Conservation (phyloP, 1,140 invertebrate species). For the Papilio xuthus region DNA sequence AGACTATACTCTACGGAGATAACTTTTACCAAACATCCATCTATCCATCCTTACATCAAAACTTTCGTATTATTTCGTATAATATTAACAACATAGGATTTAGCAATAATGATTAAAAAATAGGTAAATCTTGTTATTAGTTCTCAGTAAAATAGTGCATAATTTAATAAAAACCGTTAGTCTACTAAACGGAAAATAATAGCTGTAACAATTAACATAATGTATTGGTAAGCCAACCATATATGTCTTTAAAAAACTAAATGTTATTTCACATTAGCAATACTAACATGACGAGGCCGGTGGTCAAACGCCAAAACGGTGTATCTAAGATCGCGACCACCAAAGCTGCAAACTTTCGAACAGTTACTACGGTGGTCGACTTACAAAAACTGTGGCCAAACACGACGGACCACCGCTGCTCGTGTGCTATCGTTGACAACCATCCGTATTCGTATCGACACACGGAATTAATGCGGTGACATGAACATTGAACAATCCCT, state of each 20-base stretch:
- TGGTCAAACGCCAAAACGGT: constrained; percentile 76
- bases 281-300: constrained; percentile 51
- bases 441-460: constrained; percentile 28
- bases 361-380: constrained; percentile 8
- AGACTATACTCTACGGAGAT: too few relatives aligned
- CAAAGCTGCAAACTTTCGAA: constrained; percentile 44
- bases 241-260: constrained; percentile 14
- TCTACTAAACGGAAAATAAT: background rate
- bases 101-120: background rate
- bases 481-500: background rate
- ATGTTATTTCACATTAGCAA: background rate
- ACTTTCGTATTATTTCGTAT: too few relatives aligned
- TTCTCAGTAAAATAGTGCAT: too few relatives aligned
- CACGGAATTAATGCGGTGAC: constrained; percentile 24
- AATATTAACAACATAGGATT: background rate
- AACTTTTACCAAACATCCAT: too few relatives aligned
- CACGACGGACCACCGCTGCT: constrained; percentile 11
- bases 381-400: constrained; percentile 27
- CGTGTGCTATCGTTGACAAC: background rate
- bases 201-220: background rate
- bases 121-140: too few relatives aligned
- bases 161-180: background rate
- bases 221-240: background rate
- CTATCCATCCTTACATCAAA: too few relatives aligned
- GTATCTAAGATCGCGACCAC: constrained; percentile 61